Evolutionary conservation across 2,797 vertebrate genomes (phyloP), one percentile per base, ranked within the genome.

Genomic region (Strix occidentalis): DNA sequence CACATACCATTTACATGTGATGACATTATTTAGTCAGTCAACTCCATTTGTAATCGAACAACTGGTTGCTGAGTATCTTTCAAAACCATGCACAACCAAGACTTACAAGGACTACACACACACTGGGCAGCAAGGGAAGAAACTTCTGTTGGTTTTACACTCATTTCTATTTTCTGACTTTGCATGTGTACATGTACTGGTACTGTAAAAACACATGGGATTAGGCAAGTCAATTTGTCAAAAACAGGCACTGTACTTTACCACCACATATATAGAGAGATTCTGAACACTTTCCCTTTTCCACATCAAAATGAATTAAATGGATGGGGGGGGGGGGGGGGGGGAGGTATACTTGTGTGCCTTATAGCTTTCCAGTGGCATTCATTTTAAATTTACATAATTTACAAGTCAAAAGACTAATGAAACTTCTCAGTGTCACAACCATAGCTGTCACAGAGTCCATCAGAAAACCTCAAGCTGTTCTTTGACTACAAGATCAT

Each of bases 401-500:
- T 64, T 74, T 39, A 39, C 37, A 66, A 83, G 35, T 77, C 18
- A 74, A 83, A 90, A 39, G 25, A 74, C 39, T 48, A 65, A 54
- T 56, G 21, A 21, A 63, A 13, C 61, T 93, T 84, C 58, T 54
- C 6, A 24, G 20, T 74, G 69, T 51, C 63, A 53, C 70, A 96
- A 37, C 33, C 21, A 1, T 24, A 80, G 64, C 75, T 92, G 71
- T 69, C 66, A 84, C 66, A 82, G 50, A 68, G 39, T 46, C 65
- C 64, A 89, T 63, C 61, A 77, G 61, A 88, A 96, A 95, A 64
- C 43, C 45, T 53, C 71, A 50, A 21, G 57, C 74, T 31, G 13
- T 84, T 81, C 43, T 56, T 54, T 83, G 79, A 87, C 87, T 87
- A 91, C 64, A 28, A 51, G 41, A 93, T 63, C 82, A 88, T 83